These are phyloP conservation scores for Ceratina australensis DNA, from an alignment of 1,140 invertebrate genomes.

Conservation along the genomic window DNA sequence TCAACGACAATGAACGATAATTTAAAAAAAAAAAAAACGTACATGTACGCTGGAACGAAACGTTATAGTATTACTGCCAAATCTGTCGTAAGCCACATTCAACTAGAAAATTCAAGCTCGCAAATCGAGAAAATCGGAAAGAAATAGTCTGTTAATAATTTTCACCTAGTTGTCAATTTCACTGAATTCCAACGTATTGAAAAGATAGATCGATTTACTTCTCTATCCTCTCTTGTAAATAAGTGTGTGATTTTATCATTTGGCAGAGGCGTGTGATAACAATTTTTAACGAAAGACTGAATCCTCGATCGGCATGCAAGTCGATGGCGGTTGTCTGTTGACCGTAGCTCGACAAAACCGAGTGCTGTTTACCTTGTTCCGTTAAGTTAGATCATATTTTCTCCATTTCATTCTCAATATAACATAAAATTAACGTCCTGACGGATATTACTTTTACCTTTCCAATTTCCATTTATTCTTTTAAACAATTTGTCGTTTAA, in stretches of 20 bases:
- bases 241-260: conserved; percentile 43
- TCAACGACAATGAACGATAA: background rate
- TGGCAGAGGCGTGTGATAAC: conserved; percentile 9
- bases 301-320: conserved; percentile 10
- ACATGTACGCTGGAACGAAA: background rate
- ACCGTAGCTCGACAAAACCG: conserved; percentile 18
- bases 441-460: background rate
- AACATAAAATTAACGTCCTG: background rate
- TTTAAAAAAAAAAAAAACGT: background rate
- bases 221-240: conserved; percentile 45
- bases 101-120: background rate
- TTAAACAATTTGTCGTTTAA: conserved; percentile 14
- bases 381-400: conserved; percentile 7
- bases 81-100: conserved; percentile 10
- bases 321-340: conserved; percentile 4
- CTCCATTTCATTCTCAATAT: background rate
- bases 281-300: conserved; percentile 55
- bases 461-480: background rate
- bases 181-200: conserved; percentile 25
- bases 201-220: conserved; percentile 11
- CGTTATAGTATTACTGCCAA: conserved; percentile 26
- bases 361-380: background rate
- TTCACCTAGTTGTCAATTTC: conserved; percentile 52
- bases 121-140: background rate
- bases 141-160: conserved; percentile 17